These are phyloP conservation scores for Podargus strigoides DNA, from an alignment of 2,797 vertebrate species.

Conservation along the genomic window DNA sequence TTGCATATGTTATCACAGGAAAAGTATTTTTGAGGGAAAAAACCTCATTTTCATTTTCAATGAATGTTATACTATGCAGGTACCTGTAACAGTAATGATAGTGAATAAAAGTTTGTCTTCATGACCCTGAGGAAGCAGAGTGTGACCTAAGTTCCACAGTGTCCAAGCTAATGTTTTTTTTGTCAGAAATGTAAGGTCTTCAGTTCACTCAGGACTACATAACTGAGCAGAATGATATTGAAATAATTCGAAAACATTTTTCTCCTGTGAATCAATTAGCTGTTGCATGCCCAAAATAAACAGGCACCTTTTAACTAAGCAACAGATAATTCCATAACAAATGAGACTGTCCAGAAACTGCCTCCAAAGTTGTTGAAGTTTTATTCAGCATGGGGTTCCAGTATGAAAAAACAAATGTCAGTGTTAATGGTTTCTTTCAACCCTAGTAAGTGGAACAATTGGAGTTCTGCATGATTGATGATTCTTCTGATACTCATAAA, in stretches of 20 bases:
- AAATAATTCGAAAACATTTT: neutral
- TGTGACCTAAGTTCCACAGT: neutral
- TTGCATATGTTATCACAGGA: neutral
- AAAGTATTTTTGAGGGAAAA: neutral
- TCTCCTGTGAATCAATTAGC: neutral
- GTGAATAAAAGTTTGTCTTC: neutral
- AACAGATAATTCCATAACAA: neutral
- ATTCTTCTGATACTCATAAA: neutral
- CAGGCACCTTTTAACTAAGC: fast-evolving
- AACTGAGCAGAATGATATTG: neutral
- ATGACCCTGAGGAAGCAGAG: neutral
- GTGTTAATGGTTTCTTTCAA: neutral
- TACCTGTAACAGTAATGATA: neutral
- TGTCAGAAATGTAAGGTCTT: neutral
- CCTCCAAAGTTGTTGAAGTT: neutral
- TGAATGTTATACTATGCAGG: neutral
- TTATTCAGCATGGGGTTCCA: neutral
- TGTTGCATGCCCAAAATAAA: neutral
- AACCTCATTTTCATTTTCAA: neutral
- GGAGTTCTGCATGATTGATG: neutral
- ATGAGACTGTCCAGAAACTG: neutral
- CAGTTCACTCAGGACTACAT: neutral
- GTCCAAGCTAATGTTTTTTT: neutral
- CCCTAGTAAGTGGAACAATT: neutral
- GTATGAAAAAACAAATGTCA: neutral